Evolutionary conservation across 53 echinoderm and acorn worm species (phyloP).

Genomic region (Luidia sarsii): DNA sequence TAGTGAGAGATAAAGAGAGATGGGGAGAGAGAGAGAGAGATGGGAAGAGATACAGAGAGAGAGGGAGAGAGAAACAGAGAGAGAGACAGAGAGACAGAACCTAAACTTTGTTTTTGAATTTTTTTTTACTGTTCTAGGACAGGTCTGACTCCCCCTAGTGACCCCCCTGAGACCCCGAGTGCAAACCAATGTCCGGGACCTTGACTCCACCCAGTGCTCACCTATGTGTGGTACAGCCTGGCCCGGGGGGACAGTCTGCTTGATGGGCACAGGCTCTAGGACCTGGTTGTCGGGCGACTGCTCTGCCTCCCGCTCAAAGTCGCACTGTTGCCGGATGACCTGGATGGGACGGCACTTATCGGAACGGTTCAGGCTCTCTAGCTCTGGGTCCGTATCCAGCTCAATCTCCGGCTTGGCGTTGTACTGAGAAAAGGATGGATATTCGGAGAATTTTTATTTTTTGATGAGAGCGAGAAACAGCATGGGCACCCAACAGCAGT

Average conservation of each 20-base stretch:
- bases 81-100: no score
- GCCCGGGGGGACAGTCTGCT: conserved; percentile 34
- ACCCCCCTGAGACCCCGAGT: no score
- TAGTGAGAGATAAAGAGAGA: no score
- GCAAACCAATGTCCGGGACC: no score
- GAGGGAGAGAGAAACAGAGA: no score
- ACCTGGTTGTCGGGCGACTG: conserved; percentile 97
- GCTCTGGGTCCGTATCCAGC: conserved; percentile 97
- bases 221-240: conserved; percentile 92
- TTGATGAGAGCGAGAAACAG: not conserved
- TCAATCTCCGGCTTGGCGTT: conserved; percentile 86
- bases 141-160: no score
- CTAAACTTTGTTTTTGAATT: no score
- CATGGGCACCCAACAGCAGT: not conserved
- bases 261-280: conserved; percentile 94
- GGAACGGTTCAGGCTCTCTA: conserved; percentile 87
- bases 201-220: conserved; percentile 32
- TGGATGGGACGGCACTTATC: conserved; percentile 94
- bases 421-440: conserved; percentile 39
- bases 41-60: no score
- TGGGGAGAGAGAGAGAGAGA: no score
- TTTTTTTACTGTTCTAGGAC: no score
- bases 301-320: conserved; percentile 95
- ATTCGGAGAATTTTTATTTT: not conserved
- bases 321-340: conserved; percentile 91